phyloP scores from a whole-genome alignment of 2,888 invertebrate genomes.

The Alsophila aescularia region DNA sequence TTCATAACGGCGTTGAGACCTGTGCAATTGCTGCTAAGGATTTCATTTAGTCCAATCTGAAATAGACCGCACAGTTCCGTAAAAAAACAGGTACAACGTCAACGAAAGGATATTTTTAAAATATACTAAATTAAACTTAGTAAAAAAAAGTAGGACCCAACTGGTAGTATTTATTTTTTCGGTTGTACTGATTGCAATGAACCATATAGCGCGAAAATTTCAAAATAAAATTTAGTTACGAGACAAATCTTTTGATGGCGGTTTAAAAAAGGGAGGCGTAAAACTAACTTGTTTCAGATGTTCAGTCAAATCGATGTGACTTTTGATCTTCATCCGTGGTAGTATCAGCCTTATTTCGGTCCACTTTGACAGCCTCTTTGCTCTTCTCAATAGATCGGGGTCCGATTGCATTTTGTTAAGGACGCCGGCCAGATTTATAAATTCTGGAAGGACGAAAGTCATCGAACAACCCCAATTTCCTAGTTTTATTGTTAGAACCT shows the following conservation, averaged over 20 bases:
- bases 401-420: constrained; percentile 40
- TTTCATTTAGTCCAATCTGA: constrained; percentile 42
- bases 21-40: constrained; percentile 46
- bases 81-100: no score
- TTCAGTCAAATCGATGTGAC: constrained; percentile 52
- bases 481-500: constrained; percentile 44
- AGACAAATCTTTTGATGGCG: not conserved
- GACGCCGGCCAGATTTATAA: constrained; percentile 35
- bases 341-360: constrained; percentile 42
- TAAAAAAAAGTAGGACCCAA: no score
- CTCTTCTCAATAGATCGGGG: constrained; percentile 38
- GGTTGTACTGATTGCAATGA: no score
- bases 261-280: not conserved
- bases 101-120: no score
- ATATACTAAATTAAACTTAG: no score
- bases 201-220: no score
- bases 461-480: constrained; percentile 35
- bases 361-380: constrained; percentile 34
- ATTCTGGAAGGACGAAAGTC: constrained; percentile 49
- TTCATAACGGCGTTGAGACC: constrained; percentile 50
- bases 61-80: not conserved
- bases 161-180: no score
- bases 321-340: constrained; percentile 63
- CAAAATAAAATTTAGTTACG: no score
- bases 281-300: constrained; percentile 53